These are phyloP conservation scores for Sminthurinus signatus DNA, from an alignment of 1,140 invertebrate species.

Conservation along the genomic window DNA sequence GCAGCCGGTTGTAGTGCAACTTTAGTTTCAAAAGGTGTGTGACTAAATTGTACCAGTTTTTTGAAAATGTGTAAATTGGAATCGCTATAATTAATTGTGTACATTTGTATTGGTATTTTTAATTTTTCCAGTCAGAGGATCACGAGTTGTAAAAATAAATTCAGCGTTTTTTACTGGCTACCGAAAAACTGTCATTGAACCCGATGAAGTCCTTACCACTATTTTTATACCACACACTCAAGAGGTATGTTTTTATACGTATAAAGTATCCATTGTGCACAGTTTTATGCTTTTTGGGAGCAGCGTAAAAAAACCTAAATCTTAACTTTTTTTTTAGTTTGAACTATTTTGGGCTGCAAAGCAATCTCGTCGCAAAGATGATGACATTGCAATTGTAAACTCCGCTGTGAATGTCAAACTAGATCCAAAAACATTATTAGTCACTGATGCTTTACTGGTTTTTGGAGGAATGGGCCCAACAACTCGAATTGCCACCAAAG, in stretches of 20 bases:
- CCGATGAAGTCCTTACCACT: constrained; percentile 71
- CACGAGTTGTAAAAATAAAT: constrained; percentile 65
- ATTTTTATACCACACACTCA: constrained; percentile 61
- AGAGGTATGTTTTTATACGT: too few relatives aligned
- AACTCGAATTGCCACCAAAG: constrained; percentile 66
- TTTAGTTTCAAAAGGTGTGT: constrained; percentile 53
- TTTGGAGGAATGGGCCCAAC: constrained; percentile 89
- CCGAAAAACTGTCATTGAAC: constrained; percentile 64
- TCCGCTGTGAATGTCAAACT: constrained; percentile 66
- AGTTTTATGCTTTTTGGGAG: not conserved
- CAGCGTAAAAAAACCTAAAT: not conserved
- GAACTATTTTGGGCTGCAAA: constrained; percentile 85
- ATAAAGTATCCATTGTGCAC: constrained; percentile 6
- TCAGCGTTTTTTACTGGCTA: constrained; percentile 82
- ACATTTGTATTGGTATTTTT: not conserved
- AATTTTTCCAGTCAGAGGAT: constrained; percentile 15
- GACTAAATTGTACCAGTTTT: too few relatives aligned
- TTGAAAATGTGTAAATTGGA: too few relatives aligned
- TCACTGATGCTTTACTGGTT: constrained; percentile 61
- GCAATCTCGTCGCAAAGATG: constrained; percentile 81
- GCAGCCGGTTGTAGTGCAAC: constrained; percentile 58
- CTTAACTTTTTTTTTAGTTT: constrained; percentile 46
- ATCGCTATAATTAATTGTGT: not conserved
- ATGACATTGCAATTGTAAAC: constrained; percentile 94
- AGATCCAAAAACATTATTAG: constrained; percentile 49